Percentiles rank a stretch among this genome's conserved stretches.
phyloP scores from a whole-genome alignment of 2,113 vertebrate species.

The Hippolais icterina region DNA sequence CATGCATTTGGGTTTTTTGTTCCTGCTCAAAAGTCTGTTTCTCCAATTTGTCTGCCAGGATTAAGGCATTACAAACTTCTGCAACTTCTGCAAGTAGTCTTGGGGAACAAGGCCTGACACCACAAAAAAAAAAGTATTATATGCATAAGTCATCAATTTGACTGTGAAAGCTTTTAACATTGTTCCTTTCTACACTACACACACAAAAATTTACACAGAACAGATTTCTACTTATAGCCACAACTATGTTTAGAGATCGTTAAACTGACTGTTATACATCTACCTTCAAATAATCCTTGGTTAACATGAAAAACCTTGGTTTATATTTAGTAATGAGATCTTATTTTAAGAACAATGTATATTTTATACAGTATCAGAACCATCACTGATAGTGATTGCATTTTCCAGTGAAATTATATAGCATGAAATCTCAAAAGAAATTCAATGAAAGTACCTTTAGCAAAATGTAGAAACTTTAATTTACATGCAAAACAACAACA shows the following conservation, averaged over 20 bases:
- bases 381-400: background rate
- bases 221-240: background rate
- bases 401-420: background rate
- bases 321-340: background rate
- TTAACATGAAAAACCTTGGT: background rate
- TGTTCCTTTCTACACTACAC: background rate
- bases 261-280: background rate
- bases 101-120: background rate
- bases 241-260: background rate
- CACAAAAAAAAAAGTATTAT: background rate
- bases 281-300: background rate
- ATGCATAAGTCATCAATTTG: background rate
- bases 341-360: background rate
- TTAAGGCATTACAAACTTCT: background rate
- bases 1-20: background rate
- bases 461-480: constrained; percentile 80
- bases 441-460: background rate
- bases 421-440: background rate
- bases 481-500: constrained; percentile 73
- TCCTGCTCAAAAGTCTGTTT: background rate
- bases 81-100: background rate
- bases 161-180: background rate
- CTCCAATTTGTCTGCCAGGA: background rate
- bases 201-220: background rate
- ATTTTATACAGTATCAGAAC: background rate